Conservation (phyloP, 2,797 vertebrate genomes). For the Pteronotus mesoamericanus region DNA sequence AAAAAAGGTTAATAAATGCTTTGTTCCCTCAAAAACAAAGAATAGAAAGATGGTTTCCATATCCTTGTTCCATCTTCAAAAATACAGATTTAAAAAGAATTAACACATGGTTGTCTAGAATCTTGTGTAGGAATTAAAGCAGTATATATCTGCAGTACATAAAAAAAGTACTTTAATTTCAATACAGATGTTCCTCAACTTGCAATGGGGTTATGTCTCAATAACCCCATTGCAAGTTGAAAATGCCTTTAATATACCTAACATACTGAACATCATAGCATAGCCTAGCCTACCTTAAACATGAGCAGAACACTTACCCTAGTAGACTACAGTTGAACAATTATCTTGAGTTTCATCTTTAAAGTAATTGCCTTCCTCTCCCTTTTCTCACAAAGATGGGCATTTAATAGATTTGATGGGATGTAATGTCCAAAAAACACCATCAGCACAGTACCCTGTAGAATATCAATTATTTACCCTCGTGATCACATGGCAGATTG, state of each 20-base stretch:
- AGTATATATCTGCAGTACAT: not conserved
- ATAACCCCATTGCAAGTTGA: not conserved
- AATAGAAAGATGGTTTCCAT: not conserved
- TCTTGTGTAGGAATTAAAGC: not conserved
- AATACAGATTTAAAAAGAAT: not conserved
- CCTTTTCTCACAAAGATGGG: not conserved
- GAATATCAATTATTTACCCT: not conserved
- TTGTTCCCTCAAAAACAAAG: not conserved
- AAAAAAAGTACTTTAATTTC: not conserved
- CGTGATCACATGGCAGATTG: not conserved
- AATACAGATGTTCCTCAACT: not conserved
- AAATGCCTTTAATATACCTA: not conserved
- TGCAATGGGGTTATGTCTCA: not conserved
- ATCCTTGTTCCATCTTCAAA: not conserved
- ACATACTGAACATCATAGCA: not conserved
- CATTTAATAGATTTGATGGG: not conserved
- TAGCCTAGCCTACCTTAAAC: not conserved
- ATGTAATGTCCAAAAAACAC: not conserved
- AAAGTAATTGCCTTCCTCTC: not conserved
- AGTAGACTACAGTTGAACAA: not conserved
- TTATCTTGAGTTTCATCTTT: not conserved
- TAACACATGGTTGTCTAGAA: not conserved
- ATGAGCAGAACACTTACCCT: not conserved
- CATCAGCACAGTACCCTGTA: not conserved
- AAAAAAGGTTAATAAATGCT: not conserved